phyloP scores from a whole-genome alignment of 2,113 vertebrate genomes.

The Mus pahari region DNA sequence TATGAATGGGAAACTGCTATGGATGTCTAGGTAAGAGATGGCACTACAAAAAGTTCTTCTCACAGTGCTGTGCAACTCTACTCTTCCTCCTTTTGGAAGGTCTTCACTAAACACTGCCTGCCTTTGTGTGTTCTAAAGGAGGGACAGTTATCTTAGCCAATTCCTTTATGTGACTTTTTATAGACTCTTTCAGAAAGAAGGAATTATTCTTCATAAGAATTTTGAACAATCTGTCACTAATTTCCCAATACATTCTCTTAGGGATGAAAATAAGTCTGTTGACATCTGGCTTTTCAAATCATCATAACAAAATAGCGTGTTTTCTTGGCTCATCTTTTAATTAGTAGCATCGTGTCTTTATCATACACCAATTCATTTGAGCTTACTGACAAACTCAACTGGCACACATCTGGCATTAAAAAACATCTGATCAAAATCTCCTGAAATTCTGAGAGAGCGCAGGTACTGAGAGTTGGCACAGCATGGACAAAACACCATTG shows the following conservation, averaged over 20 bases:
- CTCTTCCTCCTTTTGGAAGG: background rate
- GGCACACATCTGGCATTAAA: constrained; percentile 59
- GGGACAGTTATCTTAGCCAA: constrained; percentile 1
- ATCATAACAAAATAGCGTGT: constrained; percentile 59
- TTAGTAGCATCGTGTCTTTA: constrained; percentile 61
- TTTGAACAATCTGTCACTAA: constrained; percentile 35
- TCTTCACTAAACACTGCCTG: background rate
- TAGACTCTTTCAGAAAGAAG: constrained; percentile 47
- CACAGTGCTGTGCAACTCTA: background rate
- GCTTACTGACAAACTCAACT: constrained; percentile 53
- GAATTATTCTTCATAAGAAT: constrained; percentile 54
- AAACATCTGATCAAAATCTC: constrained; percentile 53
- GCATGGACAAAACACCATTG: constrained; percentile 40
- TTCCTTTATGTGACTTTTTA: constrained; percentile 33
- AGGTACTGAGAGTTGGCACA: background rate
- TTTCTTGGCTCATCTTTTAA: constrained; percentile 76
- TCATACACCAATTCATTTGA: constrained; percentile 63
- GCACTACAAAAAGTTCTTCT: background rate
- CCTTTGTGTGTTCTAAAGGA: background rate
- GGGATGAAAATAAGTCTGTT: constrained; percentile 41
- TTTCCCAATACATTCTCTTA: constrained; percentile 57
- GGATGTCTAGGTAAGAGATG: background rate
- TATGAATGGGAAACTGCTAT: background rate
- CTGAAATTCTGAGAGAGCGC: constrained; percentile 21
- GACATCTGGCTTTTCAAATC: constrained; percentile 74